Base-by-base conservation (phyloP, 1,140 invertebrate genomes). In the Eriosoma lanigerum region DNA sequence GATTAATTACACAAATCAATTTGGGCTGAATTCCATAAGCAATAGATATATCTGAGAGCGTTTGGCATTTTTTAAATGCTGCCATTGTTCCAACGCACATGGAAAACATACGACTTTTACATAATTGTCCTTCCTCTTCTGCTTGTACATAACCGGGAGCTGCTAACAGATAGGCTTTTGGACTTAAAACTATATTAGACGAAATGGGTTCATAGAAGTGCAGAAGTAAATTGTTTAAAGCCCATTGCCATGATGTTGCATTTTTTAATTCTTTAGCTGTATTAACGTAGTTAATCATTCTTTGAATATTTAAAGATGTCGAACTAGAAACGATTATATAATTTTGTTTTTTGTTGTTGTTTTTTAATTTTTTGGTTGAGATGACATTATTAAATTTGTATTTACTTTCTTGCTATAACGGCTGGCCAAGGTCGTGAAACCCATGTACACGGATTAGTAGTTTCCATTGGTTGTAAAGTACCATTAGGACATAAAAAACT, bases 401-500 rank as follows among this genome's bases (percentile, higher is more conserved):
- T 52, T 82, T 85, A 90, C 89, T 88, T 87, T 83, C 88, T 89
- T 19, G 91, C 87, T 9, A 89, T 89, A 54, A 93, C 85, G 0
- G 91, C 89, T 1, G 90, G 88, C 91, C 92, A 93, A 0, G 93
- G 93, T 84, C 91, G 90, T 1, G 90, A 86, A n/a, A 93, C 88
- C 93, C 93, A 95, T 4, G 89, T 85, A 83, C 93, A 95, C 0
- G 91, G 91, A 68, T 88, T 86, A 0, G 87, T 83, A 3, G 85
- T 86, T 32, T 86, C 85, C 10, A 93, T 81, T 0, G 89, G 87
- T 81, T 88, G 89, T 68, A 90, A 87, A 13, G 90, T 90, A 0
- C 94, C 94, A 87, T 97, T 92, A 0, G 90, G 90, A 84, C 96
- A 98, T 17, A 98, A 86, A 81, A 92, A 92, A 82, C 89, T 91